Evolutionary conservation across 2,113 vertebrate genomes (phyloP), one percentile per base, ranked within the genome.

Genomic region (Paramisgurnus dabryanus): DNA sequence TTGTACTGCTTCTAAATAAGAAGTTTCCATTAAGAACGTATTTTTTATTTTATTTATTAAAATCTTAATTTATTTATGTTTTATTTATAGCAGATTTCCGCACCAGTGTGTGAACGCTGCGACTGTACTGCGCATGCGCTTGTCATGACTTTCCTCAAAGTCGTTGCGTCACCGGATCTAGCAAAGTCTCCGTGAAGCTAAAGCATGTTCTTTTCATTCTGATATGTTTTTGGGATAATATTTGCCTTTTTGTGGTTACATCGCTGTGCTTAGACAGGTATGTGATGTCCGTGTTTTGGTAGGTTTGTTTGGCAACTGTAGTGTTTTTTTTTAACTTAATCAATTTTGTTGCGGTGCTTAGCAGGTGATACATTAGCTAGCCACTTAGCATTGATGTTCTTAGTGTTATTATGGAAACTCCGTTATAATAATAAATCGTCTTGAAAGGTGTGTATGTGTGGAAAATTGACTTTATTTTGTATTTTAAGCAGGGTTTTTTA

Each of bases 141-240:
- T 4, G 5, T 65, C 27, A 4, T 61, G 72, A 69, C 0, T 13
- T 7, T 4, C 4, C 7, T 77, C 67, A 77, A 80, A 76, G 80
- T 79, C 78, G 72, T 17, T 5, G 11, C 65, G 34, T 55, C 3
- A 18, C 13, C 12, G 70, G 80, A 76, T 22, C 18, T 76, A 1
- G 18, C 39, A 65, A 77, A 73, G 82, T 88, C 85, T 68, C 10
- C 8, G 4, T 66, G 50, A 0, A 9, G 8, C 50, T 15, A 34
- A 13, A n/a, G 4, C n/a, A 17, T 34, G 34, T 15, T 39, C 13
- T 9, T 11, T 27, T 64, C 13, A 11, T 8, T 18, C 6, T 13
- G 15, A 45, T n/a, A n/a, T n/a, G 2, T 81, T 27, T 34, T 43
- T 4, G 47, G 34, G 50, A 58, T 57, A 66, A 15, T 18, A 75